These are phyloP conservation scores for Scaptomyza tumidula DNA, from an alignment of 2,888 invertebrate genomes.

Conservation along the genomic window DNA sequence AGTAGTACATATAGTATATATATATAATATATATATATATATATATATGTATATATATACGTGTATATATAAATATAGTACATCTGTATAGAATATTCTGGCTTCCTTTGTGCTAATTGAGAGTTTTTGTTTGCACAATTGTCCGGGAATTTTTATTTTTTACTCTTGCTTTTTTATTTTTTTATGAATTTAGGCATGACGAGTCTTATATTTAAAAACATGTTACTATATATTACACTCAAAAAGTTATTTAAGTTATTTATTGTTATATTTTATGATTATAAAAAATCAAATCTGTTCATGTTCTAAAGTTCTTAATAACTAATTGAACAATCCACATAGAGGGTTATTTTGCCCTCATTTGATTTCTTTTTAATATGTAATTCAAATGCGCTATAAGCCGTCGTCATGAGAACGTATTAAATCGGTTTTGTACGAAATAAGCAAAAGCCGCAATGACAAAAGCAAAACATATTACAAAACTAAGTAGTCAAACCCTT, in stretches of 20 bases:
- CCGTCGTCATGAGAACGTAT: conserved; percentile 59
- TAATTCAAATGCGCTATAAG: conserved; percentile 48
- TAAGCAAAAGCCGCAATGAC: conserved; percentile 37
- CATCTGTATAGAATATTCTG: conserved; percentile 16
- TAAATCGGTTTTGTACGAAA: conserved; percentile 35
- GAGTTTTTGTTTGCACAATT: conserved; percentile 14
- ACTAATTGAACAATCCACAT: conserved; percentile 1
- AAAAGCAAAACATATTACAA: conserved; percentile 41
- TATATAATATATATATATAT: conserved; percentile 2
- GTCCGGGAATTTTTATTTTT: conserved; percentile 17
- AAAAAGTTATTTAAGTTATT: no score
- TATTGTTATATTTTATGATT: no score
- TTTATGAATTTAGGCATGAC: no score
- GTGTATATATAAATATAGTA: not conserved
- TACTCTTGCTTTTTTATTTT: not conserved
- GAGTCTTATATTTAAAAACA: no score
- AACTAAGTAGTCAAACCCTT: conserved; percentile 24
- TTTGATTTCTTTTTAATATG: conserved; percentile 22
- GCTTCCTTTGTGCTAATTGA: conserved; percentile 14
- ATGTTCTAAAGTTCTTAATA: not conserved
- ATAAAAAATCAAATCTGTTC: no score
- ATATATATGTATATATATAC: not conserved
- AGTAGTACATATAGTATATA: no score
- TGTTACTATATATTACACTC: no score
- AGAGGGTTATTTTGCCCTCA: not conserved